These are phyloP conservation scores for Chelonia mydas DNA, from an alignment of 2,797 vertebrate species.

Conservation along the genomic window DNA sequence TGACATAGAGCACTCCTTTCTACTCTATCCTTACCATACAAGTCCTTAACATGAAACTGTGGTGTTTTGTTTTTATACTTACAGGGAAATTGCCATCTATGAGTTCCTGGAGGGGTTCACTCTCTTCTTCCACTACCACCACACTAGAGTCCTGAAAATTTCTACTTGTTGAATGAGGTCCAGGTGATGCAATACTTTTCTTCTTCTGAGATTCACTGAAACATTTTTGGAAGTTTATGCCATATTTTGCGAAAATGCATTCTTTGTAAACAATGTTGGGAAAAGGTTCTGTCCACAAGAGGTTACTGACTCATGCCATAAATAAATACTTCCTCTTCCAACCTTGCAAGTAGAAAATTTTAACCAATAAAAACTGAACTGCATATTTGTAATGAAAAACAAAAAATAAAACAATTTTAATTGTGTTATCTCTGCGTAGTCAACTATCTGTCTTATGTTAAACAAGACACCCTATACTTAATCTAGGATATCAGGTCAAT, in stretches of 20 bases:
- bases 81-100: constrained; percentile 91
- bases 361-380: background rate
- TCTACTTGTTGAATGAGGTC: constrained; percentile 75
- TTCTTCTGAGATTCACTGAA: constrained; percentile 93
- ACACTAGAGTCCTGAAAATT: constrained; percentile 75
- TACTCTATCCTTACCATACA: background rate
- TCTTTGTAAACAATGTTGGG: background rate
- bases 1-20: background rate
- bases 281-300: background rate
- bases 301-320: background rate
- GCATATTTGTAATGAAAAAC: background rate
- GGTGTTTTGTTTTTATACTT: constrained; percentile 69
- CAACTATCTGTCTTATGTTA: background rate
- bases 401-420: background rate
- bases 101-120: constrained; percentile 80
- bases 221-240: constrained; percentile 52
- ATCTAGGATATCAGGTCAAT: background rate
- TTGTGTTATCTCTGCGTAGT: background rate
- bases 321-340: background rate
- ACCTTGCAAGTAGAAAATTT: background rate
- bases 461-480: background rate
- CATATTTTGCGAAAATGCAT: background rate
- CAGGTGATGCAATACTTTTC: constrained; percentile 80
- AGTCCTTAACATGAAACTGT: background rate
- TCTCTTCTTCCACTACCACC: constrained; percentile 83